These are phyloP conservation scores for Neuroscelio doddi DNA, from an alignment of 2,888 invertebrate species.

Conservation along the genomic window DNA sequence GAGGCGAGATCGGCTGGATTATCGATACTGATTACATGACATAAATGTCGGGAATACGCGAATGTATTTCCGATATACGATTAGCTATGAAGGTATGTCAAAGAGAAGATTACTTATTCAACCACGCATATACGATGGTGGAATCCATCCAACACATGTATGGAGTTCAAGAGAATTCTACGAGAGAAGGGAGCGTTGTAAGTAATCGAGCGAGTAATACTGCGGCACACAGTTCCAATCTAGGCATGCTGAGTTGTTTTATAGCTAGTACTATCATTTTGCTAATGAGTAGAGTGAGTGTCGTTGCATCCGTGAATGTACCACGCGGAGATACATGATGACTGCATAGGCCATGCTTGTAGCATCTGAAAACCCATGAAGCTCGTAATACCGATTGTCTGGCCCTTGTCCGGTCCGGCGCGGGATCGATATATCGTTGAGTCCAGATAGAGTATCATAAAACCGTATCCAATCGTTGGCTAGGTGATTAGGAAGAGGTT, in stretches of 20 bases:
- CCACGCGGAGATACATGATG: constrained; percentile 13
- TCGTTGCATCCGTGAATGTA: not conserved
- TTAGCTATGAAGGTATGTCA: constrained; percentile 22
- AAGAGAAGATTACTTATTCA: constrained; percentile 9
- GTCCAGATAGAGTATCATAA: constrained; percentile 1
- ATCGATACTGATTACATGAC: constrained; percentile 2
- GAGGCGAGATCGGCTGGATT: constrained; percentile 21
- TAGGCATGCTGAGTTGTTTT: constrained; percentile 15
- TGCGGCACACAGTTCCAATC: constrained; percentile 18
- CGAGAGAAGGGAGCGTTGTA: not conserved
- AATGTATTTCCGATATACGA: constrained; percentile 17
- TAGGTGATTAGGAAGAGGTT: constrained; percentile 8
- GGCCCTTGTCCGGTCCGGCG: constrained; percentile 19
- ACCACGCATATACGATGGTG: constrained; percentile 17
- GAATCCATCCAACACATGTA: constrained; percentile 27
- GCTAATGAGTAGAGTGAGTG: not conserved
- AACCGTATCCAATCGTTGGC: constrained; percentile 6
- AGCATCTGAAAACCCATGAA: constrained; percentile 20
- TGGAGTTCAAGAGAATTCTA: not conserved
- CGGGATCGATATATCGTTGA: constrained; percentile 9
- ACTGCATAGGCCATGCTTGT: constrained; percentile 9
- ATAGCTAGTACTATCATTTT: constrained; percentile 13
- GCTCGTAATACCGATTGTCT: too few relatives aligned
- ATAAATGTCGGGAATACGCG: not conserved
- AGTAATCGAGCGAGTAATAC: constrained; percentile 2